Base-by-base conservation (phyloP, 2,888 invertebrate genomes). In the Drosophila kanekoi region DNA sequence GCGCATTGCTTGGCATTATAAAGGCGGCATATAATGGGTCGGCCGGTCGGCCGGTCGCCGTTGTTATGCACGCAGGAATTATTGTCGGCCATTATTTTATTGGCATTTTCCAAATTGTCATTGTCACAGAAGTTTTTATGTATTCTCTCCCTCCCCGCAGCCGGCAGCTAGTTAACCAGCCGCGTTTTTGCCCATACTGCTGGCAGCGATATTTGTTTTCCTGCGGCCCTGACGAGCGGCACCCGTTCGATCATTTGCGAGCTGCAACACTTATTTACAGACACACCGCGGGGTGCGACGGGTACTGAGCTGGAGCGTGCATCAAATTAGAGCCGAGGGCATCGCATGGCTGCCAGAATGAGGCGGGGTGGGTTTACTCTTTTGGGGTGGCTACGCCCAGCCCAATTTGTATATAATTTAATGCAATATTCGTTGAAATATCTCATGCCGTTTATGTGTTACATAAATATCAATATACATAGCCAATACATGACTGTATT, bases 31-130 rank as follows among this genome's bases (percentile, higher is more conserved):
- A 28, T 2, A 28, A 28, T 28, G 56, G 47, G 56, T 16, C 56
- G 28, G 28, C 28, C 28, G 47, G 56, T 16, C 56, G 28, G 28
- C 28, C 28, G 28, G 28, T 28, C 28, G 28, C 28, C 28, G 41
- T 41, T 59, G 57, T n/a, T 18, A 10, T 56, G 52, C 47, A 45
- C 44, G 9, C 58, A 35, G 58, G 51, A 71, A 77, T 83, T 81
- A 87, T 89, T 84, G 89, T 82, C 89, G 78, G 87, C 89, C 83
- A 89, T 89, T 89, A 88, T 79, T 88, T 85, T 82, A 79, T 78
- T 77, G 83, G 77, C 72, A 81, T 78, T 78, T 72, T 72, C 51
- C 38, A 62, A 77, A 82, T 79, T 87, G 78, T 75, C 74, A 74
- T 71, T 73, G 80, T 67, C 64, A 62, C 58, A 58, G 70, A 65